Base-by-base conservation (phyloP, 2,113 vertebrate genomes). In the Mormoops blainvillei region DNA sequence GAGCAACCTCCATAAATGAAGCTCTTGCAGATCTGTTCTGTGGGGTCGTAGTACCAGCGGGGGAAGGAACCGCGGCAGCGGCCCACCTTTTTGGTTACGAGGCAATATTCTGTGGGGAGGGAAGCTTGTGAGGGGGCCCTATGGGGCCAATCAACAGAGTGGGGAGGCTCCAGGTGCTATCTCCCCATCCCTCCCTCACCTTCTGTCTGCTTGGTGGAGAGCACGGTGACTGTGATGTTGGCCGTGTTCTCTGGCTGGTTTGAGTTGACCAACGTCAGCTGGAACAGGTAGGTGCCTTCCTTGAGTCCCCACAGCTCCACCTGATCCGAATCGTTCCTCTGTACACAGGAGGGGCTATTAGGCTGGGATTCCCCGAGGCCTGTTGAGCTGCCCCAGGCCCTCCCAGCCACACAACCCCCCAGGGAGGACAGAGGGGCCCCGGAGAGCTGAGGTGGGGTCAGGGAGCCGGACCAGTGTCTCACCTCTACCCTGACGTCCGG, bases 1-100 rank as follows among this genome's bases (percentile, higher is more conserved):
- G 97, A 98, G 98, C 99, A 99, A 91, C 99, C 99, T 0, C 99
- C 99, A 63, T 99, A 99, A 2, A 5, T 91, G 87, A 99, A 99
- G 50, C 96, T 4, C 96, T 99, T 98, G 78, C 99, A 99, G 65
- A 98, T 96, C 96, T 98, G 97, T 0, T 98, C 98, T 9, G 76
- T 98, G 0, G 98, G 98, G 43, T 99, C 99, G 83, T 99, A 99
- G 97, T 99, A 99, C 99, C 99, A 99, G 77, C 99, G 99, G 9
- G 98, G 99, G 95, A 99, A 99, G 77, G 99, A 96, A 0, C 99
- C 99, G 0, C 99, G 99, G 81, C 99, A 99, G 33, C 99, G 99
- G 8, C 99, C 99, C 7, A 98, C 80, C 97, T 99, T 99, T 97
- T 93, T 99, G 5, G 99, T 98, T 68, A 97, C 98, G 88, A 99